Evolutionary conservation across 2,797 vertebrate species (phyloP).

Genomic region (Lagodon rhomboides): DNA sequence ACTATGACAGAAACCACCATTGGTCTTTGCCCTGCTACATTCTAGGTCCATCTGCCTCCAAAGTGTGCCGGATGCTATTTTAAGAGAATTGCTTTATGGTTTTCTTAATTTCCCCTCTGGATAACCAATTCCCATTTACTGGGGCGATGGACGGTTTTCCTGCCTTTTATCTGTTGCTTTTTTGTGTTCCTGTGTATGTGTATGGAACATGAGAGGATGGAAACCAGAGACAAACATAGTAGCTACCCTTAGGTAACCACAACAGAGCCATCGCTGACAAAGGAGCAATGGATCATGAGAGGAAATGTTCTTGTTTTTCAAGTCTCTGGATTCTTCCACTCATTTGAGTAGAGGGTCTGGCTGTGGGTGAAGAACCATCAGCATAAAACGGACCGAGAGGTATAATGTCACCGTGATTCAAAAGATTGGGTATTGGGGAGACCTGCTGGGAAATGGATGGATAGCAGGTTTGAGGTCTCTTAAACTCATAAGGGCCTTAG

Average conservation of each 20-base stretch:
- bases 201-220: slow-evolving; percentile 68
- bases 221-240: slow-evolving; percentile 67
- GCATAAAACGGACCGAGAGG: slow-evolving; percentile 21
- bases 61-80: slow-evolving; percentile 32
- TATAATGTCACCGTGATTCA: slow-evolving; percentile 33
- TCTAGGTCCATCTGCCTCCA: slow-evolving; percentile 34
- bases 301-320: slow-evolving; percentile 71
- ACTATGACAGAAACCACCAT: slow-evolving; percentile 1
- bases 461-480: slow-evolving; percentile 25
- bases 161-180: slow-evolving; percentile 67
- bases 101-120: slow-evolving; percentile 53
- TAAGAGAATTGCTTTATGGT: slow-evolving; percentile 46
- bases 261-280: slow-evolving; percentile 71
- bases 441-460: slow-evolving; percentile 39
- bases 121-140: slow-evolving; percentile 46
- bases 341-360: slow-evolving; percentile 33
- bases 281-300: slow-evolving; percentile 62
- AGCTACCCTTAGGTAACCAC: slow-evolving; percentile 73
- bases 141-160: slow-evolving; percentile 53
- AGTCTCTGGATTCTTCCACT: slow-evolving; percentile 58
- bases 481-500: slow-evolving; percentile 24
- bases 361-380: slow-evolving; percentile 24
- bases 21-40: not conserved
- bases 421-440: slow-evolving; percentile 15
- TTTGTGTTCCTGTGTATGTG: slow-evolving; percentile 58